Percentiles rank a stretch among this genome's conserved stretches.
Conservation (phyloP, 2,797 vertebrate genomes). For the Gobionotothen gibberifrons region DNA sequence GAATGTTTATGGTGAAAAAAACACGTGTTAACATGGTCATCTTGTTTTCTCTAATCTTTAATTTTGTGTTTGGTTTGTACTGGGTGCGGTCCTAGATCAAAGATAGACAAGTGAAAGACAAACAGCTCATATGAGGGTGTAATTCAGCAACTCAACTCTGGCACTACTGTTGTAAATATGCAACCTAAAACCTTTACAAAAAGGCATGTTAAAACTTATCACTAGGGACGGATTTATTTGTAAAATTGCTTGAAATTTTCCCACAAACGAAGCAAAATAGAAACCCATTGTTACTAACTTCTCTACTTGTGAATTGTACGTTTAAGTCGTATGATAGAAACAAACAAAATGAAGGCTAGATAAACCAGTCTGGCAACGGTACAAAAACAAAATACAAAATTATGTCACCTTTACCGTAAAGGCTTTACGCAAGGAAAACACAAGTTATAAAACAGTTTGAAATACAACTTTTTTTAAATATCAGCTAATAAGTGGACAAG, state of each 20-base stretch:
- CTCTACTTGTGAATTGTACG: neutral
- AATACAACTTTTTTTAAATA: neutral
- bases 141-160: conserved; percentile 1
- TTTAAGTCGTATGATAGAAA: neutral
- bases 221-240: neutral
- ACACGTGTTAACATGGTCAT: neutral
- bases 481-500: neutral
- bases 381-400: neutral
- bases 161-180: neutral
- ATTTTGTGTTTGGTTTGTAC: conserved; percentile 28
- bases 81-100: conserved; percentile 61
- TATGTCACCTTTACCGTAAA: neutral
- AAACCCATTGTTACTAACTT: neutral
- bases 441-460: neutral
- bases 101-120: conserved; percentile 36
- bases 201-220: neutral
- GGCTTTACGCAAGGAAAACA: neutral
- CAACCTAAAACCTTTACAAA: neutral
- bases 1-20: neutral
- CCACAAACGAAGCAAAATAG: neutral
- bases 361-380: neutral
- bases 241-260: neutral
- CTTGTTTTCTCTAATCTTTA: conserved; percentile 3
- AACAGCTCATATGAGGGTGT: conserved; percentile 22
- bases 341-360: neutral